These are phyloP conservation scores for Drosophila micromelanica DNA, from an alignment of 1,140 invertebrate species.

Conservation along the genomic window DNA sequence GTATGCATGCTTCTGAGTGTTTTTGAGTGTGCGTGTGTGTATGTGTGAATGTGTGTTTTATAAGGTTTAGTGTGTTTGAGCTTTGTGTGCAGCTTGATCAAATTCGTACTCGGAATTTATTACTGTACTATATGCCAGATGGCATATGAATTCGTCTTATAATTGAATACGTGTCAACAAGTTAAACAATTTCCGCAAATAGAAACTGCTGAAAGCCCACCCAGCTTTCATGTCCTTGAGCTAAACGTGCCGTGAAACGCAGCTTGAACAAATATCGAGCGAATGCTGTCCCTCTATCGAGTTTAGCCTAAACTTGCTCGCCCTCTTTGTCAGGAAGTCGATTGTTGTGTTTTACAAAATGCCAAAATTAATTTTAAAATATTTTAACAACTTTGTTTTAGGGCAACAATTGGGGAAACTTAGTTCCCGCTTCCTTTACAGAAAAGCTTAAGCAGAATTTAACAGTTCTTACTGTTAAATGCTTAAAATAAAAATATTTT, in stretches of 20 bases:
- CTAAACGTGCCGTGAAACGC: conserved; percentile 22
- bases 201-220: conserved; percentile 20
- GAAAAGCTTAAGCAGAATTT: too few relatives aligned
- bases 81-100: conserved; percentile 56
- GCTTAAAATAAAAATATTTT: too few relatives aligned
- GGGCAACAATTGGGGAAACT: not conserved
- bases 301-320: not conserved
- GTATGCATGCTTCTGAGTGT: not conserved
- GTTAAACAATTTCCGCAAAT: conserved; percentile 50
- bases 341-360: conserved; percentile 7
- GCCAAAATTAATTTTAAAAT: conserved; percentile 1
- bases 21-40: not conserved
- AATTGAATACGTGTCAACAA: conserved; percentile 81
- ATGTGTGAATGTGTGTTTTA: not conserved
- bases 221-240: conserved; percentile 41
- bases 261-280: conserved; percentile 32
- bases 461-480: too few relatives aligned
- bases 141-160: conserved; percentile 59
- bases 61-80: conserved; percentile 2
- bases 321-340: not conserved
- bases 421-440: too few relatives aligned
- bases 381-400: not conserved
- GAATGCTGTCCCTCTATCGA: not conserved
- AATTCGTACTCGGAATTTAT: conserved; percentile 39
- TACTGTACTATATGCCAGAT: not conserved